Conservation (phyloP, 2,113 vertebrate genomes). For the Promerops cafer region DNA sequence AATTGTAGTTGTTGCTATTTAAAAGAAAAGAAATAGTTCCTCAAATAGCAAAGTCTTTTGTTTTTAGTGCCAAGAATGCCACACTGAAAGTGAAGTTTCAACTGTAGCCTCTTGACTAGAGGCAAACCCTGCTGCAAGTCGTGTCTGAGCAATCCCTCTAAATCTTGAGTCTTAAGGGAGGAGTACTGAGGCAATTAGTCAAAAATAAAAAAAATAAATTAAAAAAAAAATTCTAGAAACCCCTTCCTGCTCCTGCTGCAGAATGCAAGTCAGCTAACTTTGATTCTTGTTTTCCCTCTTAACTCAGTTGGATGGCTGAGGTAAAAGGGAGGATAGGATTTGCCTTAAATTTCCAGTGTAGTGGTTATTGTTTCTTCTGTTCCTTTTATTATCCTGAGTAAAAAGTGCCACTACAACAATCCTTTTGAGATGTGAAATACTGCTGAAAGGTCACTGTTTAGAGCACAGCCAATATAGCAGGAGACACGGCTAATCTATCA, state of each 20-base stretch:
- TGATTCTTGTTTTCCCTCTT: neutral
- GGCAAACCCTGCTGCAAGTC: neutral
- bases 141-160: neutral
- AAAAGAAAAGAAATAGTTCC: neutral
- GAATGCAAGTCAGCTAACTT: neutral
- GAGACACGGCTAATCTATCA: slow-evolving; percentile 43
- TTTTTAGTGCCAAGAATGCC: neutral
- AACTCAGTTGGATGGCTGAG: neutral
- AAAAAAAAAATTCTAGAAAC: neutral
- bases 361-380: neutral
- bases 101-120: neutral
- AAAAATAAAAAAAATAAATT: neutral
- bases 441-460: slow-evolving; percentile 58
- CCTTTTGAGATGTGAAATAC: slow-evolving; percentile 49
- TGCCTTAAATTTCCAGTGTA: neutral
- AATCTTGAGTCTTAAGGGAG: neutral
- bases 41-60: neutral
- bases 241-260: neutral
- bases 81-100: neutral
- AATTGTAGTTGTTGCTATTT: neutral
- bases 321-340: neutral
- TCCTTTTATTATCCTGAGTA: neutral
- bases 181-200: neutral
- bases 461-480: slow-evolving; percentile 9
- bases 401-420: slow-evolving; percentile 4